A percentile compares a stretch with the other conserved stretches of the same genome.
These are phyloP conservation scores for Dascillus cervinus DNA, from an alignment of 2,888 invertebrate species.

Conservation along the genomic window DNA sequence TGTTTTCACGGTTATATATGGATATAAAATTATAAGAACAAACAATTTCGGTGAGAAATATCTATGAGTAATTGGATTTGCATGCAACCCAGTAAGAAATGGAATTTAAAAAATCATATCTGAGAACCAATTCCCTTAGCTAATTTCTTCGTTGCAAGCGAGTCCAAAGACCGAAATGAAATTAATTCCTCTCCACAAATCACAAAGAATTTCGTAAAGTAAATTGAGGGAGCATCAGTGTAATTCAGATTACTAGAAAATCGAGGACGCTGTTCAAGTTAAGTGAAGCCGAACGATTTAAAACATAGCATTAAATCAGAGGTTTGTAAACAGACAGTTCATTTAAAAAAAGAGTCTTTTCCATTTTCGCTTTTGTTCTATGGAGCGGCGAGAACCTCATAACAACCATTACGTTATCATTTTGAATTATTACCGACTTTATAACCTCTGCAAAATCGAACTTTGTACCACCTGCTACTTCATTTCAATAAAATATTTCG, in stretches of 20 bases:
- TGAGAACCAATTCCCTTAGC: no score
- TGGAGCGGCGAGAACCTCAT: slow-evolving; percentile 32
- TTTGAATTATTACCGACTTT: slow-evolving; percentile 33
- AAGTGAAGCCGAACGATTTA: slow-evolving; percentile 10
- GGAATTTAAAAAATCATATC: no score
- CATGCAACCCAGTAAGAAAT: no score
- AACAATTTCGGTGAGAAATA: no score
- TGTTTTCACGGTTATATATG: no score
- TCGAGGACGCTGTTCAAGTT: slow-evolving; percentile 8
- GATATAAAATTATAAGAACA: no score
- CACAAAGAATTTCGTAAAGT: no score
- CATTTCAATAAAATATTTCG: slow-evolving; percentile 38
- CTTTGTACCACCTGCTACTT: slow-evolving; percentile 34
- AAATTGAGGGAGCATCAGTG: no score
- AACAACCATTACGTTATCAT: slow-evolving; percentile 34
- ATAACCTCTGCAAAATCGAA: slow-evolving; percentile 28
- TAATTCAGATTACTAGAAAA: slow-evolving; percentile 11
- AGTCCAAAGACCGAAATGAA: no score
- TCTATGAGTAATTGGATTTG: no score
- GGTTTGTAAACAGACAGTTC: slow-evolving; percentile 28
- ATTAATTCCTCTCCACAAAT: no score
- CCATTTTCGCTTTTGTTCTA: slow-evolving; percentile 29
- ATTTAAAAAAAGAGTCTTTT: slow-evolving; percentile 25
- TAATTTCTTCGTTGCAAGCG: no score
- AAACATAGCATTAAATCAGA: slow-evolving; percentile 23